Base-by-base conservation (phyloP, 2,113 vertebrate species). In the Eurypyga helias region DNA sequence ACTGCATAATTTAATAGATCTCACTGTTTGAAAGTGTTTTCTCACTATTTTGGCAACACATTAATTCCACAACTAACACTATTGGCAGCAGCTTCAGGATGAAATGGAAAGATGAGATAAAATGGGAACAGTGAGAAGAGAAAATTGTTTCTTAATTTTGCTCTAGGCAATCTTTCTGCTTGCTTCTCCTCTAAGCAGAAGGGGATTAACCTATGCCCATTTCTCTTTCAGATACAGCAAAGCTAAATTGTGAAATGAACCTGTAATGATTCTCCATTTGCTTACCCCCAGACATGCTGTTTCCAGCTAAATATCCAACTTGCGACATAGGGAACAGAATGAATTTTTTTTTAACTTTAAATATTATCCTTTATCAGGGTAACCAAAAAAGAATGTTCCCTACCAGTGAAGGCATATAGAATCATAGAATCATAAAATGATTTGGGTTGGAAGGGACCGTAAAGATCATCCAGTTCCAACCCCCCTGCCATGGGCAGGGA, bases 1-100 rank as follows among this genome's bases (percentile, higher is more conserved):
- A 51, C 65, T 95, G 75, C 65, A 92, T 93, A 92, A 95, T 97
- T 96, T 94, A 97, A 92, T 69, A 95, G 79, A 43, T 60, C 43
- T 65, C 79, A n/a, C 85, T 79, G 43, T 90, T 96, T 93, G 92
- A 78, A 87, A 83, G 61, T 62, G 10, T 90, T 93, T 93, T 92
- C 78, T 90, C 71, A 62, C 88, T 76, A 54, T 92, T 93, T 95
- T 93, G 88, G 78, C 85, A 85, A 83, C 83, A 80, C 83, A 93
- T 95, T 95, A 95, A 87, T 95, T 96, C 51, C 45, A 85, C 62
- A 57, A 62, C 49, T 88, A 88, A 77, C 45, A 36, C 71, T 85
- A 85, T 90, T 62, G 78, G 73, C 94, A 95, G 66, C 57, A 58
- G 48, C 90, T 85, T 94, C 78, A 78, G 66, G 75, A 97, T 85